Percentiles rank a stretch among this genome's conserved stretches.
These are phyloP conservation scores for Thymelicus lineola DNA, from an alignment of 2,888 invertebrate genomes.

Conservation along the genomic window DNA sequence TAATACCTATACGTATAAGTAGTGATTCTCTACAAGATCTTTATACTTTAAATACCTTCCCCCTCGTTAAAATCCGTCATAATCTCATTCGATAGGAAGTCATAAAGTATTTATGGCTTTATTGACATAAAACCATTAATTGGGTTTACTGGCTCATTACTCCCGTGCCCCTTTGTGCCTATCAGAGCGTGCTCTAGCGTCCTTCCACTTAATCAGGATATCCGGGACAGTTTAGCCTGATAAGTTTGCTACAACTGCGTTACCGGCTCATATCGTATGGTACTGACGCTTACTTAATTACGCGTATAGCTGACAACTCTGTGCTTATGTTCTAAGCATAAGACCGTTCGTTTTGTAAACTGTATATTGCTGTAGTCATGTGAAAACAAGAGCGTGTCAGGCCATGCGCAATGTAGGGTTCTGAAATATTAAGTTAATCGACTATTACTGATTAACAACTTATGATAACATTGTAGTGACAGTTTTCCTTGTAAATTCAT, in stretches of 20 bases:
- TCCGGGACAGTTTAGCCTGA: constrained; percentile 20
- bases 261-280: background rate
- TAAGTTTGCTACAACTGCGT: constrained; percentile 21
- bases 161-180: constrained; percentile 4
- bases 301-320: background rate
- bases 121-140: constrained; percentile 12
- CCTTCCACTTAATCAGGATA: constrained; percentile 27
- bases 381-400: too few relatives aligned
- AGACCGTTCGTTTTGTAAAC: too few relatives aligned
- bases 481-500: too few relatives aligned
- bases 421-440: too few relatives aligned
- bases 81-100: background rate
- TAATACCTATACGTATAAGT: too few relatives aligned
- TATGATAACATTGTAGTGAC: too few relatives aligned
- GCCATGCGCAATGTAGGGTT: too few relatives aligned
- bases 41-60: background rate
- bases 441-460: too few relatives aligned
- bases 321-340: background rate
- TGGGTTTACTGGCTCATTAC: constrained; percentile 22
- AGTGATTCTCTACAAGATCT: too few relatives aligned
- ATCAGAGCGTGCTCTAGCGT: background rate
- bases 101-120: constrained; percentile 7
- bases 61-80: background rate
- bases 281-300: background rate
- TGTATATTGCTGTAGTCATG: too few relatives aligned